phyloP scores from a whole-genome alignment of 2,113 vertebrate species.

The Myanophis thanlyinensis region DNA sequence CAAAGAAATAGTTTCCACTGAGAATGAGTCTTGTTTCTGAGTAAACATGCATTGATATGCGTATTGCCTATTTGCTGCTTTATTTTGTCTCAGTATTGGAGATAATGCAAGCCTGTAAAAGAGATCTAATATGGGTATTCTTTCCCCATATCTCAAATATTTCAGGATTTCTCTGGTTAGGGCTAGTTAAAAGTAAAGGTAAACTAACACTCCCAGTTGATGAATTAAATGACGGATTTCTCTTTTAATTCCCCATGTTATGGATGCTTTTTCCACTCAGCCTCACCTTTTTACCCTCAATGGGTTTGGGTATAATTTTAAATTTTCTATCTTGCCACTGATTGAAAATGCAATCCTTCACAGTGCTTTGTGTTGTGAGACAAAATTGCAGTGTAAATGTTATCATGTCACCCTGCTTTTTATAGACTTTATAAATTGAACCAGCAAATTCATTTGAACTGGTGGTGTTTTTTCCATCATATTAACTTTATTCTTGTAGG shows the following conservation, averaged over 20 bases:
- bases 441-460: neutral
- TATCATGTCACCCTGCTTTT: neutral
- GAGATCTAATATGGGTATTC: conserved; percentile 43
- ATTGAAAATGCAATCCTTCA: neutral
- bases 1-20: neutral
- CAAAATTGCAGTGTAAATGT: neutral
- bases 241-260: neutral
- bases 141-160: conserved; percentile 32
- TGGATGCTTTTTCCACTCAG: neutral
- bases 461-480: neutral
- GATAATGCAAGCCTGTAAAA: accelerated
- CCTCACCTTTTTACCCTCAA: neutral
- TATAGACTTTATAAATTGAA: neutral
- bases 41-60: neutral
- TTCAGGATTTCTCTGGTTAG: conserved; percentile 12
- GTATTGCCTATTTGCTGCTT: neutral
- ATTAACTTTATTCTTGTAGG: neutral
- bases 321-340: neutral
- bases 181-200: conserved; percentile 28
- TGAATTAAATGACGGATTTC: neutral
- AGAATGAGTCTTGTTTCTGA: neutral
- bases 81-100: neutral
- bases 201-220: conserved; percentile 16
- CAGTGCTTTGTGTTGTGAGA: neutral
- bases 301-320: neutral